Percentiles rank a stretch among this genome's conserved stretches.
Conservation (phyloP, 2,888 invertebrate species). For the Apamea sordens region DNA sequence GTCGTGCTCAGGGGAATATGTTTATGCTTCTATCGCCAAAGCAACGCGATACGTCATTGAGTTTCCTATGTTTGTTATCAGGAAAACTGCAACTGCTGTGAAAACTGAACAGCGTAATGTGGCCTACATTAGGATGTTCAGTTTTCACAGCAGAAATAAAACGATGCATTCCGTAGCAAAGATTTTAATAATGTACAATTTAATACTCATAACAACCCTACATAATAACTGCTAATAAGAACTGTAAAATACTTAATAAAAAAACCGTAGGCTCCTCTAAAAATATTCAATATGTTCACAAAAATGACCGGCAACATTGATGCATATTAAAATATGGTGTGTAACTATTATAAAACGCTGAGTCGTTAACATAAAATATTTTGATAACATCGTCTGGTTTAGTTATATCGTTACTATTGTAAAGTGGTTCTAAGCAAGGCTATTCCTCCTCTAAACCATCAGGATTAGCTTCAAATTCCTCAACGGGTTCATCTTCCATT, state of each 20-base stretch:
- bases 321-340: background rate
- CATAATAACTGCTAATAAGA: slow-evolving; percentile 51
- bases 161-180: slow-evolving; percentile 11
- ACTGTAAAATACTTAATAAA: slow-evolving; percentile 47
- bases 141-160: slow-evolving; percentile 34
- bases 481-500: no score
- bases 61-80: slow-evolving; percentile 54
- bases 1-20: slow-evolving; percentile 11
- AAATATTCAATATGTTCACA: slow-evolving; percentile 11
- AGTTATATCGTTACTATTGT: background rate
- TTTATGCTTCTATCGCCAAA: slow-evolving; percentile 36
- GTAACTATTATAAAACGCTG: background rate
- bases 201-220: slow-evolving; percentile 33
- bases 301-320: background rate
- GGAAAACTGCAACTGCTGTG: slow-evolving; percentile 45
- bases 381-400: background rate
- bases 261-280: slow-evolving; percentile 40
- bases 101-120: slow-evolving; percentile 36
- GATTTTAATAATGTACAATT: slow-evolving; percentile 31
- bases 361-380: background rate
- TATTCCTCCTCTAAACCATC: background rate
- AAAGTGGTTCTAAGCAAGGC: background rate
- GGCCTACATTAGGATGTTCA: background rate
- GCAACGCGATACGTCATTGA: slow-evolving; percentile 48
- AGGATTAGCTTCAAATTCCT: background rate